Evolutionary conservation across 2,797 vertebrate species (phyloP).

Genomic region (Enteromius trimaculatus): DNA sequence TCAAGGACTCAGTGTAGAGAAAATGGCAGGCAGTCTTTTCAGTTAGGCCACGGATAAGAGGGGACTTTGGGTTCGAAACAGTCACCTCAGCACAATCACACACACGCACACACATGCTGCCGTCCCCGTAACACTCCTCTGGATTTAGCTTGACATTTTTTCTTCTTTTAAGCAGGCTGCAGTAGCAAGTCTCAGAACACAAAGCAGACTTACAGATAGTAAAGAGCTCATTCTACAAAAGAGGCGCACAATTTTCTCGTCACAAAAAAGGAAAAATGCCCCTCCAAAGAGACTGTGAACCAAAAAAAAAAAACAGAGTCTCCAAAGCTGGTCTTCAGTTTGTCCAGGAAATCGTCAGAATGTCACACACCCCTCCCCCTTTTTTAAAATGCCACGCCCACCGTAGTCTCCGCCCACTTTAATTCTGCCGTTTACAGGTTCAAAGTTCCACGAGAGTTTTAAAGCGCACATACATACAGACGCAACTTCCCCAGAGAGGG

Average conservation of each 20-base stretch:
- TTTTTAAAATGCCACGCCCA: slow-evolving; percentile 10
- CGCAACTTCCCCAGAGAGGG: slow-evolving; percentile 67
- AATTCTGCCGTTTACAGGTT: slow-evolving; percentile 54
- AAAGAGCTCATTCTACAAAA: slow-evolving; percentile 61
- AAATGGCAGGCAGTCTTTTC: slow-evolving; percentile 63
- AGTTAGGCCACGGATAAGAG: slow-evolving; percentile 60
- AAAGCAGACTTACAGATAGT: slow-evolving; percentile 63
- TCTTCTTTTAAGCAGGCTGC: slow-evolving; percentile 59
- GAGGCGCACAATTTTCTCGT: slow-evolving; percentile 23
- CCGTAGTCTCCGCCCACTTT: slow-evolving; percentile 40
- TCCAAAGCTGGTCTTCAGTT: slow-evolving; percentile 57
- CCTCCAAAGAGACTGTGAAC: slow-evolving; percentile 40
- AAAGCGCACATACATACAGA: slow-evolving; percentile 64
- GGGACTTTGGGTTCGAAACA: slow-evolving; percentile 66
- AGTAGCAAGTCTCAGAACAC: slow-evolving; percentile 60
- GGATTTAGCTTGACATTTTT: slow-evolving; percentile 54
- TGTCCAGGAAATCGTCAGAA: slow-evolving; percentile 56
- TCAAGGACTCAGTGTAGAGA: slow-evolving; percentile 59
- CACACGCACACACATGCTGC: slow-evolving; percentile 64
- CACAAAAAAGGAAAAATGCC: slow-evolving; percentile 45
- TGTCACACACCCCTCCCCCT: slow-evolving; percentile 49
- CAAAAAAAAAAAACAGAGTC: slow-evolving; percentile 19
- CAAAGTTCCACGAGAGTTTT: slow-evolving; percentile 57
- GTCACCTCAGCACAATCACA: slow-evolving; percentile 65
- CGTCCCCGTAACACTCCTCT: slow-evolving; percentile 52